phyloP scores from a whole-genome alignment of 2,113 vertebrate species.

The Tringa solitaria region DNA sequence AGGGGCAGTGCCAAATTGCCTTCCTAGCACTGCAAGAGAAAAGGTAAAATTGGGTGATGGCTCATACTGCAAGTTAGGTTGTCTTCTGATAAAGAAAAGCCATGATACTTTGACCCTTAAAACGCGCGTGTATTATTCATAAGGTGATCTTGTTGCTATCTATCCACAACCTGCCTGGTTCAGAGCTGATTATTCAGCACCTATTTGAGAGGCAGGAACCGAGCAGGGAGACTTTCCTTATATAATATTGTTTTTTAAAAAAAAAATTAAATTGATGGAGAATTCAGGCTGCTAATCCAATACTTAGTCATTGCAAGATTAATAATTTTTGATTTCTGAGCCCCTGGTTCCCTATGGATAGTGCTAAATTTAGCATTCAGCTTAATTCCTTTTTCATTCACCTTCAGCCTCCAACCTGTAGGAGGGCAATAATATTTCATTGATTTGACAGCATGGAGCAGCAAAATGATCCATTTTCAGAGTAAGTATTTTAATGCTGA shows the following conservation, averaged over 20 bases:
- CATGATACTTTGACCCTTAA: not conserved
- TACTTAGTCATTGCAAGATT: not conserved
- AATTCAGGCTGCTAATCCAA: not conserved
- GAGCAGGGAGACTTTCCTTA: not conserved
- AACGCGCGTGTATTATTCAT: not conserved
- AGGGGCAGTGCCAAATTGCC: not conserved
- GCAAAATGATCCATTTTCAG: not conserved
- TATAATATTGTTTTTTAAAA: not conserved
- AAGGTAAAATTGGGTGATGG: not conserved
- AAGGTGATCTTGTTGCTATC: not conserved
- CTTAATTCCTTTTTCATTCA: not conserved
- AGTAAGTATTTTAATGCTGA: not conserved
- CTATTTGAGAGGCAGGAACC: not conserved
- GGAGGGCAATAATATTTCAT: too few species aligned
- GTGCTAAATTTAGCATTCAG: not conserved
- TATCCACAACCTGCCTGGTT: not conserved
- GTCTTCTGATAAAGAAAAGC: not conserved
- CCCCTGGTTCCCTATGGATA: not conserved
- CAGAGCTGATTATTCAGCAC: not conserved
- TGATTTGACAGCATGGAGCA: not conserved
- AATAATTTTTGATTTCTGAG: not conserved
- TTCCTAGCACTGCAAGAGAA: not conserved
- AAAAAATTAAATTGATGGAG: not conserved
- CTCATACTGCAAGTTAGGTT: not conserved
- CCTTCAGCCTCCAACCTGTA: not conserved